Evolutionary conservation across 2,888 invertebrate genomes (phyloP), one percentile per base, ranked within the genome.

Genomic region (Barypeithes pellucidus): DNA sequence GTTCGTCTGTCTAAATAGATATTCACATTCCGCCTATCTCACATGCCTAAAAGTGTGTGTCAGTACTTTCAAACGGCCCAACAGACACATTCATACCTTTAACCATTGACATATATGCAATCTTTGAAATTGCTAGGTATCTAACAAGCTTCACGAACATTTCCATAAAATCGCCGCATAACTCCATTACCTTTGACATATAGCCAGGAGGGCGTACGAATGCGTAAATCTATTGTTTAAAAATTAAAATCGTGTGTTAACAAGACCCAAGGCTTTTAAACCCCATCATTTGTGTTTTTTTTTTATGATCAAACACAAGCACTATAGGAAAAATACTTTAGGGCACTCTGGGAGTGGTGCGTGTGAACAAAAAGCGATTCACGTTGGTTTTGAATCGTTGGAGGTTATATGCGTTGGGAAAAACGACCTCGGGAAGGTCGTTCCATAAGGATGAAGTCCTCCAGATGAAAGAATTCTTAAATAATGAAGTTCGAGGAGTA

Each of bases 171-270:
- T 22, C 41, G n/a, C 60, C 1, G 41, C 22, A 41, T 22, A 41
- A 22, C 60, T 47, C 24, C 43, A 61, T 61, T 61, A 61, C 20
- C 29, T 45, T 47, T 62, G 62, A 62, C 62, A 62, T 22, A 62
- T 47, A 47, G 62, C 62, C 33, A 33, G 47, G 29, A 47, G 47
- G 62, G 24, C 16, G 5, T 14, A 24, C 16, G 47, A 24, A 43
- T 3, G 20, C 22, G 29, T 24, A 62, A 47, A 45, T 14, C 14
- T 14, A 41, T 29, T 24, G 33, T 62, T 29, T 33, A 11, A 62
- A 62, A 22, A 62, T 62, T 45, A 62, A 47, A 62, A 24, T 47
- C 33, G 29, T 11, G 62, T 62, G 62, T 47, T 62, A 60, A 60
- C 36, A 12, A 20, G 22, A 41, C 39, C 36, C 41, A 29, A 5